Conservation (phyloP, 2,888 invertebrate genomes). For the Nebria brevicollis region DNA sequence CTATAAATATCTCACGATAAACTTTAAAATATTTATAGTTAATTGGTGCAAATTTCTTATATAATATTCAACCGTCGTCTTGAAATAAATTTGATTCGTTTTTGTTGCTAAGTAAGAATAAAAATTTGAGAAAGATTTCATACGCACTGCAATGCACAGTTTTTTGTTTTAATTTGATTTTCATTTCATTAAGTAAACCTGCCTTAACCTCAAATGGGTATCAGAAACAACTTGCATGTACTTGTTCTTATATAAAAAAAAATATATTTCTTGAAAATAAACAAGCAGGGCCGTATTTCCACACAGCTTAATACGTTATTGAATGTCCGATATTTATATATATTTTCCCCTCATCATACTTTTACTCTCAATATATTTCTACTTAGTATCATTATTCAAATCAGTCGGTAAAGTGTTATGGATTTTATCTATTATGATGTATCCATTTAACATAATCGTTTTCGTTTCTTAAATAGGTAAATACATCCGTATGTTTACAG, state of each 20-base stretch:
- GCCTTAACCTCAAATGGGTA: constrained; percentile 44
- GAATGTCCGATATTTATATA: neutral
- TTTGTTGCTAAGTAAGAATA: neutral
- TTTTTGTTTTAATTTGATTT: constrained; percentile 36
- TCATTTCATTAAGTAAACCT: constrained; percentile 43
- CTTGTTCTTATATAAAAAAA: constrained; percentile 45
- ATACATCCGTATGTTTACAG: neutral
- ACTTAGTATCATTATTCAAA: neutral
- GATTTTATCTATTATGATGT: too few species aligned
- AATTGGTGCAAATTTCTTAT: constrained; percentile 7
- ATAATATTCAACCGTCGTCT: constrained; percentile 13
- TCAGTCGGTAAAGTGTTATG: neutral
- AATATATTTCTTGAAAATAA: constrained; percentile 38
- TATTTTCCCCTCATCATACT: neutral
- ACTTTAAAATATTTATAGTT: neutral
- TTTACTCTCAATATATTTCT: neutral
- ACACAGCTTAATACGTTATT: neutral
- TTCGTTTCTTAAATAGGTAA: neutral
- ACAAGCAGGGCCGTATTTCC: constrained; percentile 33
- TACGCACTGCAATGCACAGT: constrained; percentile 30
- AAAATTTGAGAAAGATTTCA: constrained; percentile 1
- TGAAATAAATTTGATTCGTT: neutral
- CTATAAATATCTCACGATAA: neutral
- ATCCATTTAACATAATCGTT: too few species aligned
- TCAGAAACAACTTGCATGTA: constrained; percentile 44